Conservation (phyloP, 1,140 invertebrate genomes). For the Pachyrhynchus sulphureomaculatus region DNA sequence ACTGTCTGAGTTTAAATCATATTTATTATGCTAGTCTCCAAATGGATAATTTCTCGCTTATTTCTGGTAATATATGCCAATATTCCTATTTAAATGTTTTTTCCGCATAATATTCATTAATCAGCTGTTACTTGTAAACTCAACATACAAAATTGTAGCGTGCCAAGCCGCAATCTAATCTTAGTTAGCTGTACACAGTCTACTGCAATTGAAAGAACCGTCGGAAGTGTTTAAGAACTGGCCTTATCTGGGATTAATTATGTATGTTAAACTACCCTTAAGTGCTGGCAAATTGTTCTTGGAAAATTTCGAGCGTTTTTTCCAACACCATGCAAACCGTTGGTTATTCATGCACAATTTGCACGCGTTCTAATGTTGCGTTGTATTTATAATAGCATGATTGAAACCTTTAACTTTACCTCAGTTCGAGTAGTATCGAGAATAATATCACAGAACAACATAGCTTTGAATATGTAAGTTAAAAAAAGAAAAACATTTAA, state of each 20-base stretch:
- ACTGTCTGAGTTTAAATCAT: too few species aligned
- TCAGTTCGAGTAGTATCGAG: too few species aligned
- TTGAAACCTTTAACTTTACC: too few species aligned
- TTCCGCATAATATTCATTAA: background rate
- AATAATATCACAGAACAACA: too few species aligned
- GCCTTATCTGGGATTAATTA: constrained; percentile 48
- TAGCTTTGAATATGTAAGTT: too few species aligned
- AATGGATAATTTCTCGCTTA: too few species aligned
- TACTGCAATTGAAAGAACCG: constrained; percentile 48
- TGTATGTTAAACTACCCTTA: constrained; percentile 52
- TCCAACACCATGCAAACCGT: constrained; percentile 39
- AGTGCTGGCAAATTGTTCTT: constrained; percentile 50
- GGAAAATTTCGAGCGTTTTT: constrained; percentile 38
- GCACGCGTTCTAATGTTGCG: constrained; percentile 20
- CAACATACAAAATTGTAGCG: constrained; percentile 6
- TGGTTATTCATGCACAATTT: constrained; percentile 35
- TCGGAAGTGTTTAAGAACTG: constrained; percentile 49
- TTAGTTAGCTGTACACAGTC: constrained; percentile 1
- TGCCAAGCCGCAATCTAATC: constrained; percentile 15
- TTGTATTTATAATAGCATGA: constrained; percentile 3
- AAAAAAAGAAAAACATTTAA: too few species aligned
- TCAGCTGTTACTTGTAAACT: background rate
- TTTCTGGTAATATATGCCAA: too few species aligned
- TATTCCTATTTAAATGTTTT: too few species aligned
- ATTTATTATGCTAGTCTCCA: too few species aligned